Base-by-base conservation (phyloP, 2,113 vertebrate species). In the Muntiacus reevesi region DNA sequence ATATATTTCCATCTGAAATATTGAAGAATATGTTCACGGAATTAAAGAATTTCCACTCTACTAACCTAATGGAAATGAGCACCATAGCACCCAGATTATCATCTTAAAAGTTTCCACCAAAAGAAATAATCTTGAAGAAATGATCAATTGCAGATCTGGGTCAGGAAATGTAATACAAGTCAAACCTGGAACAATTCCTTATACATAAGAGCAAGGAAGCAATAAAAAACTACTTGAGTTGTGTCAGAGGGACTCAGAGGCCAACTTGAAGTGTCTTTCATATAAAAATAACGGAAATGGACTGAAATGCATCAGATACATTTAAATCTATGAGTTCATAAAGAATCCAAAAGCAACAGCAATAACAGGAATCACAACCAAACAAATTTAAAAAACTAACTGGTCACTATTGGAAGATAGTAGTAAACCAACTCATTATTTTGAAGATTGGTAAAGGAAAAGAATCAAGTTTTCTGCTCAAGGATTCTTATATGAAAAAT, bases 401-500 rank as follows among this genome's bases (percentile, higher is more conserved):
- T 43, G 60, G 6, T 57, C 33, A 47, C 12, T 21, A 13, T 1
- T 14, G 27, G 36, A 83, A 95, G 43, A 79, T n/a, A 25, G 15
- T 33, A 76, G 10, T 36, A 71, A 95, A 43, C 19, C 55, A 94
- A 62, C 6, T 67, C 74, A 78, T 50, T 92, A 87, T 50, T 96
- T 95, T 97, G 78, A 86, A 97, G 88, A 86, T 3, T 86, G 23
- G 19, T 17, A 94, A 83, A 40, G 16, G 64, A 47, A 71, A 92
- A 90, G 4, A n/a, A 84, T 40, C 7, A 55, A 52, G 7, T 4
- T 50, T 50, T 40, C 12, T 2, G 67, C 19, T 27, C 23, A 76
- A 27, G 40, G 71, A 43, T 43, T 76, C 23, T 76, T 76, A 40
- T 23, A 71, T 23, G 67, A 71, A 71, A 23, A 54, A 50, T 71